Conservation (phyloP, 1,140 invertebrate species). For the Platyscapa corneri region DNA sequence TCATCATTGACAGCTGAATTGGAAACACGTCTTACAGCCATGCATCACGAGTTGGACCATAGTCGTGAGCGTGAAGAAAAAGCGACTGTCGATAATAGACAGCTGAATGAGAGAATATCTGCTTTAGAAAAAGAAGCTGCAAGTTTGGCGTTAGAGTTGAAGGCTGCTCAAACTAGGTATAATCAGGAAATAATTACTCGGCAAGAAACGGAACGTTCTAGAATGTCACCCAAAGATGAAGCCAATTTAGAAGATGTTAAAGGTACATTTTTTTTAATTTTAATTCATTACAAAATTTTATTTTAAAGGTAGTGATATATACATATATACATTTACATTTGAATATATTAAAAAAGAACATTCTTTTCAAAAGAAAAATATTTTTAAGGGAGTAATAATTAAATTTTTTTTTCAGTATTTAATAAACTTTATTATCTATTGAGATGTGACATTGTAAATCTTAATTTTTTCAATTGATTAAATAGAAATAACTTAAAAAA, state of each 20-base stretch:
- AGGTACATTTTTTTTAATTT: conserved; percentile 80
- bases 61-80: conserved; percentile 82
- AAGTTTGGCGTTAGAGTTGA: conserved; percentile 89
- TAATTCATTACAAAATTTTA: background rate
- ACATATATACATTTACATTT: too few species aligned
- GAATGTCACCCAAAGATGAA: conserved; percentile 90
- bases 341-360: background rate
- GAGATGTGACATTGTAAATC: background rate
- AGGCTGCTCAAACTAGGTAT: conserved; percentile 89
- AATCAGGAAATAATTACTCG: conserved; percentile 92
- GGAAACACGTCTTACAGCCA: conserved; percentile 81
- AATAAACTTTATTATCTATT: background rate
- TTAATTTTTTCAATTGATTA: background rate
- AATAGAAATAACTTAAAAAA: background rate
- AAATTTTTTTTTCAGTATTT: too few species aligned
- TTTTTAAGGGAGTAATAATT: too few species aligned
- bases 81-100: conserved; percentile 83
- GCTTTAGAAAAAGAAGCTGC: conserved; percentile 92
- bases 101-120: conserved; percentile 86
- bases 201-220: conserved; percentile 90
- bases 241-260: conserved; percentile 92
- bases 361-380: background rate
- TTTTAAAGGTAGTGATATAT: background rate
- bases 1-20: conserved; percentile 84
- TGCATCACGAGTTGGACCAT: conserved; percentile 86